Percentiles rank a stretch among this genome's conserved stretches.
These are phyloP conservation scores for Stylophora pistillata DNA, from an alignment of 64 coral and sea anemone genomes.

Conservation along the genomic window DNA sequence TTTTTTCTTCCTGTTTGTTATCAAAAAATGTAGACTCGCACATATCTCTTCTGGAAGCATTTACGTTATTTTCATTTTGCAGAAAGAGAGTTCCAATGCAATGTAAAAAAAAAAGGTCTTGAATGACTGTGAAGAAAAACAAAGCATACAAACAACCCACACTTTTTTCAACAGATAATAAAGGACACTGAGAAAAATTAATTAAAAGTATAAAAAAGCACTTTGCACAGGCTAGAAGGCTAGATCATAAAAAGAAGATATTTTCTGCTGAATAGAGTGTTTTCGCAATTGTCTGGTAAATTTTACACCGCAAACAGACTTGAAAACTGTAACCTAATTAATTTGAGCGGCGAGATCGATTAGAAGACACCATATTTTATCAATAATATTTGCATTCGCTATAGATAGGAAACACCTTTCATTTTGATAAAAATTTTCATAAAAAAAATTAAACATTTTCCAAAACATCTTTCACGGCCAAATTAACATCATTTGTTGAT, in stretches of 20 bases:
- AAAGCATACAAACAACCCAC: too few species aligned
- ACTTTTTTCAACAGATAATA: too few species aligned
- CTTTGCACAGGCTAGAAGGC: too few species aligned
- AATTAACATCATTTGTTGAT: neutral
- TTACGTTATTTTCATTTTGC: neutral
- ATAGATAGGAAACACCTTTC: neutral
- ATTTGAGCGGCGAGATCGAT: neutral
- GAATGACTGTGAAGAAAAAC: neutral
- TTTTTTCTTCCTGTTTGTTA: neutral
- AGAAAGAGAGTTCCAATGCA: neutral
- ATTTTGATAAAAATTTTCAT: neutral
- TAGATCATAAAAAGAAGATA: too few species aligned
- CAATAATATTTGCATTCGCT: neutral
- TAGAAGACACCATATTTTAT: neutral
- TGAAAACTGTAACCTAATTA: neutral
- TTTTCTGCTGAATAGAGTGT: too few species aligned
- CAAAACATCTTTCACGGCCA: conserved; percentile 7
- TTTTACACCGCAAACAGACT: neutral
- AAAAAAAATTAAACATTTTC: neutral
- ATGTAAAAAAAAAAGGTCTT: neutral
- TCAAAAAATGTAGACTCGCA: neutral
- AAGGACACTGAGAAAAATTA: too few species aligned
- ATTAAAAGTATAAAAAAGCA: too few species aligned
- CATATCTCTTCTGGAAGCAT: neutral
- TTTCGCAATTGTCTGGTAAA: neutral